Conservation (phyloP, 1,140 invertebrate species). For the Cheumatopsyche charites region DNA sequence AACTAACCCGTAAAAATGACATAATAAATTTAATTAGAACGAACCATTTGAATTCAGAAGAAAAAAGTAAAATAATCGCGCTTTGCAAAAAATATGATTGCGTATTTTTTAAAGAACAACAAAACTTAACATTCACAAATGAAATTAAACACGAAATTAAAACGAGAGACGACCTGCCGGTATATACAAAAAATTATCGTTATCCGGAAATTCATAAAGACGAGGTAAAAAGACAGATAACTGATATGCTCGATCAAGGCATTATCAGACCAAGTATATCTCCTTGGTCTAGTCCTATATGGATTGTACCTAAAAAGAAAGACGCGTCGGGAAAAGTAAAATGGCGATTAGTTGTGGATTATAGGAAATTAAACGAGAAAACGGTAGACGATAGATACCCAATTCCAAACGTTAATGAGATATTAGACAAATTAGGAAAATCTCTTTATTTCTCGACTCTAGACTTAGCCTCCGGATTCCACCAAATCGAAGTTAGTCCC, state of each 20-base stretch:
- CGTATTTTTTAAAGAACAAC: slow-evolving; percentile 48
- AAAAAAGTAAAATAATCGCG: slow-evolving; percentile 23
- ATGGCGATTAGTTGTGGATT: slow-evolving; percentile 53
- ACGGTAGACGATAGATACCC: slow-evolving; percentile 58
- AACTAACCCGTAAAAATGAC: not conserved
- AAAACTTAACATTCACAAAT: slow-evolving; percentile 43
- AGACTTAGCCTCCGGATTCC: slow-evolving; percentile 60
- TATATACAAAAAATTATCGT: slow-evolving; percentile 49
- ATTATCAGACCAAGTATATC: slow-evolving; percentile 40
- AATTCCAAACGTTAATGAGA: slow-evolving; percentile 58
- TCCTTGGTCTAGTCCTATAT: slow-evolving; percentile 51
- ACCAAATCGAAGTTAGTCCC: slow-evolving; percentile 58
- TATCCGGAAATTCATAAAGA: slow-evolving; percentile 51
- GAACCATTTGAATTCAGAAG: slow-evolving; percentile 11
- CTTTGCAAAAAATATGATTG: slow-evolving; percentile 39
- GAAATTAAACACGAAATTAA: slow-evolving; percentile 49
- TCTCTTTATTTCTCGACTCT: slow-evolving; percentile 59
- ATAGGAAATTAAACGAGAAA: slow-evolving; percentile 52
- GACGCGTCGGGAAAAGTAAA: slow-evolving; percentile 54
- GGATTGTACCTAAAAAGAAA: slow-evolving; percentile 55
- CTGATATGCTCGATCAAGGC: slow-evolving; percentile 39
- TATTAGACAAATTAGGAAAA: slow-evolving; percentile 53
- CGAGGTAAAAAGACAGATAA: slow-evolving; percentile 50
- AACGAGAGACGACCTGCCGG: slow-evolving; percentile 38
- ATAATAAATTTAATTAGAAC: slow-evolving; percentile 6